Conservation (phyloP, 2,797 vertebrate genomes). For the Steatocranus sp. region DNA sequence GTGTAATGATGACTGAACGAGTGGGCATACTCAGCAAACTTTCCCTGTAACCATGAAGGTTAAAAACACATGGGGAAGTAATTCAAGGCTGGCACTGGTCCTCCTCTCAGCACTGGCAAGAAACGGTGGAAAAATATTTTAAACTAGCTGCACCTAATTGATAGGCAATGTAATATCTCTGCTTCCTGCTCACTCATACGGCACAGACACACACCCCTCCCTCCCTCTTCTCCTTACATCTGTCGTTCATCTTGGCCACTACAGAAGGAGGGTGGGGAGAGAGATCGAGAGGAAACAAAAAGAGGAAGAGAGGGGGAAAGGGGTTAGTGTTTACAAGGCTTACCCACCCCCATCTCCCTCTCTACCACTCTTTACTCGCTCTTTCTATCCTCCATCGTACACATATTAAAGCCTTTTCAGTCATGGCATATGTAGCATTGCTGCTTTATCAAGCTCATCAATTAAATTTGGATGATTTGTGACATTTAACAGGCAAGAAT, state of each 20-base stretch:
- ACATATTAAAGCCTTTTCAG: background rate
- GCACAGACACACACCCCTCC: constrained; percentile 60
- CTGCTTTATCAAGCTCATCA: background rate
- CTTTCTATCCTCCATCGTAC: constrained; percentile 34
- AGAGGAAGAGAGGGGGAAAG: constrained; percentile 79
- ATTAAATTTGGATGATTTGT: background rate
- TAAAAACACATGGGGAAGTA: background rate
- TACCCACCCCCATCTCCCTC: constrained; percentile 65
- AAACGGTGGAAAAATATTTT: constrained; percentile 6
- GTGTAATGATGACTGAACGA: background rate
- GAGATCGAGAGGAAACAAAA: constrained; percentile 77
- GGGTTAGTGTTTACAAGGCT: constrained; percentile 76
- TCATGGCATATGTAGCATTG: background rate
- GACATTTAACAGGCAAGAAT: background rate
- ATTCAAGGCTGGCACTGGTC: constrained; percentile 15
- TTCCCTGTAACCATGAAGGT: background rate
- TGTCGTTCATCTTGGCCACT: constrained; percentile 84
- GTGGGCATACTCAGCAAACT: background rate
- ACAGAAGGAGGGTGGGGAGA: constrained; percentile 75
- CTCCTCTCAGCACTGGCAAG: constrained; percentile 26
- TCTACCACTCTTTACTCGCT: constrained; percentile 52
- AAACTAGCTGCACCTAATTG: constrained; percentile 17
- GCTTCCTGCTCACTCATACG: constrained; percentile 43
- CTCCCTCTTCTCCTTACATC: constrained; percentile 78
- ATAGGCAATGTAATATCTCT: constrained; percentile 23